These are phyloP conservation scores for Acanthosepion pharaonis DNA, from an alignment of 2,888 invertebrate genomes.

Conservation along the genomic window DNA sequence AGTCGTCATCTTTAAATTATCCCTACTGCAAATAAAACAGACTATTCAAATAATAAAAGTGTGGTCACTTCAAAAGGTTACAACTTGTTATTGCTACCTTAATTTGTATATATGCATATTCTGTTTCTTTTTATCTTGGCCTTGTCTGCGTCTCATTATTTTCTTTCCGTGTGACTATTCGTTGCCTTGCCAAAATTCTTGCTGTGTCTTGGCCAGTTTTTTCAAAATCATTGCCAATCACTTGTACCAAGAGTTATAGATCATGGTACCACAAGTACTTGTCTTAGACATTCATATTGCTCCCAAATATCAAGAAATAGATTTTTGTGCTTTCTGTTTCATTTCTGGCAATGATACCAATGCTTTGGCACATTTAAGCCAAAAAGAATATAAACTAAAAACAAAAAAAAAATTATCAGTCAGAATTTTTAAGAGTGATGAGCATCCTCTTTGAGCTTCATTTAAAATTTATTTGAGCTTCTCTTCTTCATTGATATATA, in stretches of 20 bases:
- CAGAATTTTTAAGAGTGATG: background rate
- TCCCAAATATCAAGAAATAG: slow-evolving; percentile 5
- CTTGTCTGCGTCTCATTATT: background rate
- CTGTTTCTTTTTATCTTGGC: background rate
- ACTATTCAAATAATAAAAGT: background rate
- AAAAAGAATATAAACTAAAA: background rate
- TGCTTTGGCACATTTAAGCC: background rate
- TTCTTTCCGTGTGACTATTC: background rate
- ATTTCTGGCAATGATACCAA: background rate
- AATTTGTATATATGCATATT: background rate
- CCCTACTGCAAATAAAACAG: no score
- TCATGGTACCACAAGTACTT: background rate
- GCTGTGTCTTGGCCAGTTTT: background rate
- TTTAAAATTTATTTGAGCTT: background rate
- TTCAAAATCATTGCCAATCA: background rate
- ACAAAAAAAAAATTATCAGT: background rate
- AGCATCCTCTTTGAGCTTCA: background rate
- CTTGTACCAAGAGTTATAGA: slow-evolving; percentile 6
- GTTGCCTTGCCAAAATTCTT: background rate
- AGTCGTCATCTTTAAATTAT: no score
- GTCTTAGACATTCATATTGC: background rate
- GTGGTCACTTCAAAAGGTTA: background rate
- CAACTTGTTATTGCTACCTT: background rate
- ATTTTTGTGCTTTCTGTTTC: background rate
- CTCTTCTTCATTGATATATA: background rate